These are phyloP conservation scores for Antennarius striatus DNA, from an alignment of 2,113 vertebrate species.

Conservation along the genomic window DNA sequence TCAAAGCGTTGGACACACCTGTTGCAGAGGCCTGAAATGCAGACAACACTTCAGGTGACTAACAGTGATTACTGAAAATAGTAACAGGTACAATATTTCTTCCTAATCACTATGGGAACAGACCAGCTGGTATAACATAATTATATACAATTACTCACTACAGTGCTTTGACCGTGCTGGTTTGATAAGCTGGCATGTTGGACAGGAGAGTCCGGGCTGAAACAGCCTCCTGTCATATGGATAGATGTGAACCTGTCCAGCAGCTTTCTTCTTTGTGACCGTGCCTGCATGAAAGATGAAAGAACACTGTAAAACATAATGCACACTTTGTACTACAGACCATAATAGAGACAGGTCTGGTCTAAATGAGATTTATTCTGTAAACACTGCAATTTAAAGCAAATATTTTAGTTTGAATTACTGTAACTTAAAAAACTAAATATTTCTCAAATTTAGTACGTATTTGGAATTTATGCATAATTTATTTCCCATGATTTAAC, in stretches of 20 bases:
- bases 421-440: not conserved
- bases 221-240: slow-evolving; percentile 86
- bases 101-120: not conserved
- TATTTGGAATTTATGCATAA: too few relatives aligned
- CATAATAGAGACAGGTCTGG: not conserved
- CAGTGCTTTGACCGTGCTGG: slow-evolving; percentile 96
- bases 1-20: slow-evolving; percentile 92
- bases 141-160: slow-evolving; percentile 72
- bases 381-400: not conserved
- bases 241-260: slow-evolving; percentile 78
- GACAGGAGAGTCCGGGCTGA: slow-evolving; percentile 79
- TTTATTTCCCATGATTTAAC: too few relatives aligned
- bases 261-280: slow-evolving; percentile 84
- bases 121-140: not conserved
- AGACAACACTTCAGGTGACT: not conserved
- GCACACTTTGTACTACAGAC: not conserved
- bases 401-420: not conserved
- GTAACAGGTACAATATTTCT: not conserved
- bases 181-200: slow-evolving; percentile 85
- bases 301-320: not conserved
- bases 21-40: slow-evolving; percentile 84
- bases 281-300: slow-evolving; percentile 74
- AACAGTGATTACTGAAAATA: not conserved
- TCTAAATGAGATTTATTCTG: not conserved
- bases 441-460: not conserved